phyloP scores from a whole-genome alignment of 2,113 vertebrate species.

The Aegotheles bennettii region DNA sequence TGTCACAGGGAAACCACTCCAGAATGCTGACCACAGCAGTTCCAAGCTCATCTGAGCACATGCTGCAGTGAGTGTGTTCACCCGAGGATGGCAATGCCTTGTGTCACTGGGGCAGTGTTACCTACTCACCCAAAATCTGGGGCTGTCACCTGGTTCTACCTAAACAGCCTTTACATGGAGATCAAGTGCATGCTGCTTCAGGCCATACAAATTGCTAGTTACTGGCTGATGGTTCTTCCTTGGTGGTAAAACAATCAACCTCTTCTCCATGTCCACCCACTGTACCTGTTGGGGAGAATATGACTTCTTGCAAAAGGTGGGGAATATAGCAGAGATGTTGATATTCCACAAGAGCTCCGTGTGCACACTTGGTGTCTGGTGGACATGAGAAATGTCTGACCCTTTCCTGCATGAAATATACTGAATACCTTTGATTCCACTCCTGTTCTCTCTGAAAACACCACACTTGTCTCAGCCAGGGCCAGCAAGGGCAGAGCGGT shows the following conservation, averaged over 20 bases:
- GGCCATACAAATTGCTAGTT: not conserved
- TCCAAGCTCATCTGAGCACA: accelerated
- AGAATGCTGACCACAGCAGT: not conserved
- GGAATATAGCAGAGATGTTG: not conserved
- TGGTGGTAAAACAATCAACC: not conserved
- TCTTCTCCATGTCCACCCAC: not conserved
- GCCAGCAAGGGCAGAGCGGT: not conserved
- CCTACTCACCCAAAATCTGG: not conserved
- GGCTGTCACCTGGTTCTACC: not conserved
- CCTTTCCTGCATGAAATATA: not conserved
- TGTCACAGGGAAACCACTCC: accelerated
- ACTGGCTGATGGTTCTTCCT: not conserved
- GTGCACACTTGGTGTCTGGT: not conserved
- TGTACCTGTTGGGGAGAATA: not conserved
- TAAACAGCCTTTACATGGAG: not conserved
- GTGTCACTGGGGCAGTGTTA: not conserved
- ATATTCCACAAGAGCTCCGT: not conserved
- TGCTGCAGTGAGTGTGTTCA: not conserved
- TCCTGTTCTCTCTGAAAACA: not conserved
- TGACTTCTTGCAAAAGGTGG: not conserved
- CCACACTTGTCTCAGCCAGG: not conserved
- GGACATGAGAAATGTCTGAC: not conserved
- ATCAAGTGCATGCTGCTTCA: not conserved
- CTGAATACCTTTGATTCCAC: not conserved
- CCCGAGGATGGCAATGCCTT: not conserved